A percentile compares a stretch with the other conserved stretches of the same genome.
Conservation (phyloP, 2,888 invertebrate genomes). For the Oscheius onirici region DNA sequence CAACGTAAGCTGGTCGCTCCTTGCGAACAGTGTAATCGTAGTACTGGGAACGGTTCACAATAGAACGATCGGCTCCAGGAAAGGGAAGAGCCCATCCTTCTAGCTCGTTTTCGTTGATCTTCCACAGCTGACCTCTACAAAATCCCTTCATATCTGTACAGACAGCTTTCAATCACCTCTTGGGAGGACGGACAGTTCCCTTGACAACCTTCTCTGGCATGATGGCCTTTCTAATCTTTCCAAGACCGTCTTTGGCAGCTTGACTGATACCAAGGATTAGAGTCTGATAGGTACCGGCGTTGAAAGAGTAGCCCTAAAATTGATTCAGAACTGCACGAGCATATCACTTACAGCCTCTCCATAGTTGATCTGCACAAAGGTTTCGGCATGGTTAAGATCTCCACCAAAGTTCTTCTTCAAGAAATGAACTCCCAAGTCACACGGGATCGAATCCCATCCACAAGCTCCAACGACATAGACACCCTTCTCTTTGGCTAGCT, state of each 20-base stretch:
- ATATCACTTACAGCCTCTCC: conserved; percentile 61
- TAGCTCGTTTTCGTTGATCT: conserved; percentile 63
- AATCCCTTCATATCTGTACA: neutral
- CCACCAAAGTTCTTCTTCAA: conserved; percentile 82
- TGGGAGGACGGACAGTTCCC: conserved; percentile 46
- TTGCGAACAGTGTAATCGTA: conserved; percentile 77
- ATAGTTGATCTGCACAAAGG: conserved; percentile 63
- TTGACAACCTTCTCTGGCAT: conserved; percentile 62
- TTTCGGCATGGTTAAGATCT: conserved; percentile 70
- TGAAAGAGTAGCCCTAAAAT: conserved; percentile 76
- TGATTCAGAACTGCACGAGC: neutral
- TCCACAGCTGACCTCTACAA: conserved; percentile 57
- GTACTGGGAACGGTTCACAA: conserved; percentile 80
- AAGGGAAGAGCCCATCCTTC: conserved; percentile 81
- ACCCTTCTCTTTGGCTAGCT: conserved; percentile 74
- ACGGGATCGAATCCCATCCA: conserved; percentile 84
- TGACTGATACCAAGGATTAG: conserved; percentile 80
- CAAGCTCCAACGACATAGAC: conserved; percentile 81
- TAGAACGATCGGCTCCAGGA: conserved; percentile 74
- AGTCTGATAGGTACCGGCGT: conserved; percentile 91
- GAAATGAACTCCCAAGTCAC: conserved; percentile 86
- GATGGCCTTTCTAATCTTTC: conserved; percentile 58
- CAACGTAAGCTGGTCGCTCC: conserved; percentile 48
- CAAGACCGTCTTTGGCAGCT: conserved; percentile 62
- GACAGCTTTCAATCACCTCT: conserved; percentile 31